Evolutionary conservation across 2,113 vertebrate genomes (phyloP).

Genomic region (Chloroceryle aenea): DNA sequence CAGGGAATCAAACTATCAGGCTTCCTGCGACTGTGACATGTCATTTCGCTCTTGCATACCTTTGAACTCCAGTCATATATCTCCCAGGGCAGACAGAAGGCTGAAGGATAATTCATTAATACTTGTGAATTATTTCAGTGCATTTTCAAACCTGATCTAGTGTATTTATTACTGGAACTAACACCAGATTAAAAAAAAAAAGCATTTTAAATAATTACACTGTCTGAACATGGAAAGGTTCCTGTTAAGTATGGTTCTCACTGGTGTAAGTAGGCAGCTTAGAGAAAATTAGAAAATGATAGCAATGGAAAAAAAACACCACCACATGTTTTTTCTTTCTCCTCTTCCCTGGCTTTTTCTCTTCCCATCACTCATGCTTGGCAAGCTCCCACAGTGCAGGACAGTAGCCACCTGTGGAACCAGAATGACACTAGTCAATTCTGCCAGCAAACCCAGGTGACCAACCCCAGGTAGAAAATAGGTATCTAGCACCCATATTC

Average conservation of each 20-base stretch:
- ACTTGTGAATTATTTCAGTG: background rate
- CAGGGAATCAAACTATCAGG: background rate
- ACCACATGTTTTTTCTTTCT: background rate
- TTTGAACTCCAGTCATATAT: background rate
- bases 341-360: background rate
- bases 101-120: background rate
- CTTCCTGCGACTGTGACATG: background rate
- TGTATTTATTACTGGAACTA: background rate
- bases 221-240: background rate
- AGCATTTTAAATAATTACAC: background rate
- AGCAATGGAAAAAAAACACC: accelerated
- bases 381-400: background rate
- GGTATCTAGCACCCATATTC: background rate
- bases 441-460: background rate
- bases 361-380: background rate
- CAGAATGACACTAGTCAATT: background rate
- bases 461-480: background rate
- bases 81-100: background rate
- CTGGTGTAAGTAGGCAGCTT: background rate
- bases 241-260: background rate
- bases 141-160: background rate
- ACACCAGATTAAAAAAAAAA: background rate
- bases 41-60: background rate
- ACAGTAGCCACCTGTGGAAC: background rate
- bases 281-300: background rate